phyloP scores from a whole-genome alignment of 2,797 vertebrate genomes.

The Tauraco hartlaubi region DNA sequence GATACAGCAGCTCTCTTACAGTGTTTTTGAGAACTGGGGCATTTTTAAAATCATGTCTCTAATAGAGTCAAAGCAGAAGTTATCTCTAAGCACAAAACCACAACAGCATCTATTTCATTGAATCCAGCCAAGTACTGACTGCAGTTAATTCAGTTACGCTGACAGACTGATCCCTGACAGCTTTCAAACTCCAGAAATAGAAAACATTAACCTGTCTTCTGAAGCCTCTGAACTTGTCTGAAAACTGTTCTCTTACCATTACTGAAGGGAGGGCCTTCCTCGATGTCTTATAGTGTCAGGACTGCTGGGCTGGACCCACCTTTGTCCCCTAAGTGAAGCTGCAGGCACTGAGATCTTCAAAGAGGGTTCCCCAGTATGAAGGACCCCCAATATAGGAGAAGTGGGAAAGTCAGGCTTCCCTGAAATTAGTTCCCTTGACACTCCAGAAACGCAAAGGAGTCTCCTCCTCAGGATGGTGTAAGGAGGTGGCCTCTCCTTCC shows the following conservation, averaged over 20 bases:
- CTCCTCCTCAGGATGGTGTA: not conserved
- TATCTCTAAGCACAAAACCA: not conserved
- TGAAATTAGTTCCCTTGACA: not conserved
- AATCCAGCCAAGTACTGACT: not conserved
- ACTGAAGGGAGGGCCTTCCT: not conserved
- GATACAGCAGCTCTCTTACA: not conserved
- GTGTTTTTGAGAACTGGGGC: not conserved
- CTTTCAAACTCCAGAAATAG: conserved; percentile 9
- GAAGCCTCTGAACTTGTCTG: not conserved
- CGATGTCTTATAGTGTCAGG: rapidly evolving
- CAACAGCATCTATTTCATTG: not conserved
- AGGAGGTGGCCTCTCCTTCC: not conserved
- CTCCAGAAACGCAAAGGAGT: not conserved
- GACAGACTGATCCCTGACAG: not conserved
- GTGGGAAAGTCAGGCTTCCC: not conserved
- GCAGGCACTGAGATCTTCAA: not conserved
- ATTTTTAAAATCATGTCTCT: not conserved
- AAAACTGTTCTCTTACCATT: not conserved
- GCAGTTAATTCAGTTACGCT: not conserved
- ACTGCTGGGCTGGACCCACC: not conserved
- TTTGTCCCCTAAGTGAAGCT: not conserved
- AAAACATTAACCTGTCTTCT: not conserved
- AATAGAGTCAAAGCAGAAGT: not conserved
- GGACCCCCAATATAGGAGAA: not conserved
- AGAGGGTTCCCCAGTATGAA: not conserved